A percentile compares a stretch with the other conserved stretches of the same genome.
Conservation (phyloP, 2,113 vertebrate genomes). For the Bubalus kerabau region DNA sequence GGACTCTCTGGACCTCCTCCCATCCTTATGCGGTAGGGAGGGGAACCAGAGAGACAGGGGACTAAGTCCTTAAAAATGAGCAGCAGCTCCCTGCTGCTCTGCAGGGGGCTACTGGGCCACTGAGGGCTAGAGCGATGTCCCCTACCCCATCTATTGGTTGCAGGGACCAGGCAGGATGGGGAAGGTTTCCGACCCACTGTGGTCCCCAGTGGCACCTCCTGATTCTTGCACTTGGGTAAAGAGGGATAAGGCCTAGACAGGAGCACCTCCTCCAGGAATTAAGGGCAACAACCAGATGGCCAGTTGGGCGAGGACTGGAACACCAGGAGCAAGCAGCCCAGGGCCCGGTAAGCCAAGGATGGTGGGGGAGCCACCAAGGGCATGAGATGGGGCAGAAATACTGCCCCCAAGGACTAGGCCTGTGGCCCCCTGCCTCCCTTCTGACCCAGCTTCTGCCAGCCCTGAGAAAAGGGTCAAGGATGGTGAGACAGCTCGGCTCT, state of each 20-base stretch:
- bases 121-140: background rate
- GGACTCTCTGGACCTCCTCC: background rate
- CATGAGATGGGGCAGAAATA: background rate
- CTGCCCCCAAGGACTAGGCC: background rate
- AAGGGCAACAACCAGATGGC: background rate
- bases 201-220: background rate
- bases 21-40: background rate
- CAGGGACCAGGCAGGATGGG: background rate
- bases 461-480: background rate
- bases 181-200: background rate
- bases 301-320: background rate
- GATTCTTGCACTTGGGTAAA: background rate
- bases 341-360: background rate
- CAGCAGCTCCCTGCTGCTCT: background rate
- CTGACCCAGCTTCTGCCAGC: background rate
- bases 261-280: background rate
- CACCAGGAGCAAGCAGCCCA: background rate
- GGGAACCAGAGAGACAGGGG: background rate
- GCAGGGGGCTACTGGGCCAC: background rate
- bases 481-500: background rate
- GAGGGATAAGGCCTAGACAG: background rate
- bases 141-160: background rate
- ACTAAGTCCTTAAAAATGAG: background rate
- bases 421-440: background rate
- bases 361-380: background rate